Evolutionary conservation across 2,888 invertebrate species (phyloP), one percentile per base, ranked within the genome.

Genomic region (Sinhomidia bicolor): DNA sequence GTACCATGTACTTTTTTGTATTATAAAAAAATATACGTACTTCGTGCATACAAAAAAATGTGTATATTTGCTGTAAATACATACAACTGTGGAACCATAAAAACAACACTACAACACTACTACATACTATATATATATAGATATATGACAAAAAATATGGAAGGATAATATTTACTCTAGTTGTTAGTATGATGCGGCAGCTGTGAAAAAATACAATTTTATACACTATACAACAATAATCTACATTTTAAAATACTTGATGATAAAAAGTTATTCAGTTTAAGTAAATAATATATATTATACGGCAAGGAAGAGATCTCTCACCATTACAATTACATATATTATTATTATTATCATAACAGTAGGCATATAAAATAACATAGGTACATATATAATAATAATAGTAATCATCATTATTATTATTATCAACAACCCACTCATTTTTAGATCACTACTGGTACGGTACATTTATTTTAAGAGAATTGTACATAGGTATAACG

Each of bases 181-280:
- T 9, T 68, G 26, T 36, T 76, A n/a, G n/a, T n/a, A 79, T n/a
- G 20, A 54, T 68, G 79, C 57, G 81, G 86, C 86, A 87, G 86
- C 86, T 87, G 86, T 87, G 86, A 87, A 87, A 86, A 36, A 81
- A 83, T 71, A 83, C 71, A 82, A 82, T 82, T 82, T 82, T 82
- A 82, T 82, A 82, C 81, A 36, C 23, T 41, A 78, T 78, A 10
- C 51, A 14, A 79, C 14, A 79, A 62, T 47, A n/a, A n/a, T n/a
- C n/a, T n/a, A 74, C 60, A 85, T 32, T 60, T 26, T 84, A 57
- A 32, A 32, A 20, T 60, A 57, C 12, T 51, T 54, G 51, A 60
- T 60, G 36, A 71, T 65, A 41, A 17, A 12, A 26, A 68, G n/a
- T n/a, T n/a, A n/a, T n/a, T 62, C 5, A 47, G n/a, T 80, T 14